Evolutionary conservation across 2,113 vertebrate species (phyloP).

Genomic region (Antigone vipio): DNA sequence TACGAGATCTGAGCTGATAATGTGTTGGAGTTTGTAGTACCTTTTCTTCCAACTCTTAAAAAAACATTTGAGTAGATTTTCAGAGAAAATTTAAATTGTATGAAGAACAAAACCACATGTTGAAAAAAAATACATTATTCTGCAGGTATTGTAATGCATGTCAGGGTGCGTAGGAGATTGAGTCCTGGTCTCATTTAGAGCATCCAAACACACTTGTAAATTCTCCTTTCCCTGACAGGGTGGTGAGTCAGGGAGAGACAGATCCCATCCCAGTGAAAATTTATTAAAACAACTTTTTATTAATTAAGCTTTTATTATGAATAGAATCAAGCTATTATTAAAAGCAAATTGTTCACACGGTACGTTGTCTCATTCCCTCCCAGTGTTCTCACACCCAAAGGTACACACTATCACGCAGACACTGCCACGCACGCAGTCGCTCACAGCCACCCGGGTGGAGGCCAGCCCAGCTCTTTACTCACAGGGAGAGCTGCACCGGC

Average conservation of each 20-base stretch:
- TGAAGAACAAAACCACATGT: not conserved
- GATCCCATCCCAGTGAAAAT: not conserved
- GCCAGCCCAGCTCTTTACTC: not conserved
- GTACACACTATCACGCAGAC: accelerated
- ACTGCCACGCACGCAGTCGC: accelerated
- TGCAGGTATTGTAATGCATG: not conserved
- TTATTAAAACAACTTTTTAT: not conserved
- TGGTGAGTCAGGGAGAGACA: not conserved
- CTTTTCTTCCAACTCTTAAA: not conserved
- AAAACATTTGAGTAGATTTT: not conserved
- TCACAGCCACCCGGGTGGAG: accelerated
- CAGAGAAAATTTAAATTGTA: not conserved
- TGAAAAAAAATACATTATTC: not conserved
- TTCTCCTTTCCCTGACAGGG: not conserved
- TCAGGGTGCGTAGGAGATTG: not conserved
- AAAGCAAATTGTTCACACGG: accelerated
- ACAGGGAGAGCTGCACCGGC: accelerated
- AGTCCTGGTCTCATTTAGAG: not conserved
- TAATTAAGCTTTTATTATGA: not conserved
- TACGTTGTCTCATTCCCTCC: not conserved
- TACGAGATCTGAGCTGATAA: not conserved
- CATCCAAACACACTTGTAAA: not conserved
- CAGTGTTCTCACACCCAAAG: accelerated
- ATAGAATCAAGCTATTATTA: not conserved
- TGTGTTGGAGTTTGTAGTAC: not conserved